A percentile compares a stretch with the other conserved stretches of the same genome.
Evolutionary conservation across 2,797 vertebrate species (phyloP).

Genomic region (Gallinago stenura): DNA sequence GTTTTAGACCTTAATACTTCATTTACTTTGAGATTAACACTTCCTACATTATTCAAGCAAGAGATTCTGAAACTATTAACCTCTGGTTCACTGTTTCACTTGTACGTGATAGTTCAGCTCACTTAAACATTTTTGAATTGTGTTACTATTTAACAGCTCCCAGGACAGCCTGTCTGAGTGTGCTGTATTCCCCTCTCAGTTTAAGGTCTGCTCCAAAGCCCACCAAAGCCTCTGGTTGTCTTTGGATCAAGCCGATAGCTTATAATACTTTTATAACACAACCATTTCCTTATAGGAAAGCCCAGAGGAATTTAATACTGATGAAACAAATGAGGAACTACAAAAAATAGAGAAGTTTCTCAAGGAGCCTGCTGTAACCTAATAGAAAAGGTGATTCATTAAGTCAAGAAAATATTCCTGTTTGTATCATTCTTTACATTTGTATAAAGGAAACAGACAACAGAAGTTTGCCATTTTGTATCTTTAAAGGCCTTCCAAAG

Average conservation of each 20-base stretch:
- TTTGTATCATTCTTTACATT: not conserved
- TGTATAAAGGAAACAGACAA: not conserved
- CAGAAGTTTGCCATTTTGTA: not conserved
- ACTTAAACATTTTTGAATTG: not conserved
- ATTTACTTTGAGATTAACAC: slow-evolving; percentile 27
- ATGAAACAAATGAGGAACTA: slow-evolving; percentile 19
- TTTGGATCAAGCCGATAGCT: not conserved
- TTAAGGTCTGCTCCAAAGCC: slow-evolving; percentile 35
- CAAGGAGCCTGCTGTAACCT: not conserved
- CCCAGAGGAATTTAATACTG: slow-evolving; percentile 7
- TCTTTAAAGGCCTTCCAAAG: not conserved
- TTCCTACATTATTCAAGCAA: not conserved
- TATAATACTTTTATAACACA: slow-evolving; percentile 35
- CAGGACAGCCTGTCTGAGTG: not conserved
- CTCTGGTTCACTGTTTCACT: not conserved
- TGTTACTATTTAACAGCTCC: not conserved
- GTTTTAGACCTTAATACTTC: not conserved
- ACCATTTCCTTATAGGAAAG: slow-evolving; percentile 18
- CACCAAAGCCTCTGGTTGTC: slow-evolving; percentile 35
- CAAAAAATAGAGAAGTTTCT: not conserved
- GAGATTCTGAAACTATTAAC: not conserved
- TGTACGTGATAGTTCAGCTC: not conserved
- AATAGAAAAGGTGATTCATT: not conserved
- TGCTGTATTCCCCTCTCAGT: not conserved
- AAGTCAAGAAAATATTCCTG: not conserved